Conservation (phyloP, 2,113 vertebrate species). For the Channa argus region DNA sequence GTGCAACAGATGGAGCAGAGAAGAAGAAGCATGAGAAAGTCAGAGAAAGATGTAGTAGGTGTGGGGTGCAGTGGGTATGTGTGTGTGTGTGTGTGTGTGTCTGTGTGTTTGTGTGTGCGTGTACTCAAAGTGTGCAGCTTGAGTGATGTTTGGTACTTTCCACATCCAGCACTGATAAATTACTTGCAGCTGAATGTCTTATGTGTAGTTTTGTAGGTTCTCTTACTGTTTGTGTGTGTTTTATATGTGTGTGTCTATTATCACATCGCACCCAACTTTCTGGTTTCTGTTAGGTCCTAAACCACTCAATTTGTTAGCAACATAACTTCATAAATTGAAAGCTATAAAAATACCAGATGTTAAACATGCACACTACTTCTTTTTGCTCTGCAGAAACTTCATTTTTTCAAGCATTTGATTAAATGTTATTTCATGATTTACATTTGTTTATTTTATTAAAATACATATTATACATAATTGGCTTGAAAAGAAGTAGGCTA, state of each 20-base stretch:
- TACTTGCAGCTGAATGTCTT: constrained; percentile 70
- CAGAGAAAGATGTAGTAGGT: constrained; percentile 18
- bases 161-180: constrained; percentile 67
- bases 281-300: constrained; percentile 65
- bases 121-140: constrained; percentile 58
- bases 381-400: constrained; percentile 5
- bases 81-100: constrained; percentile 37
- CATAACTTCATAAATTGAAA: constrained; percentile 62
- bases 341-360: constrained; percentile 66
- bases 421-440: too few species aligned
- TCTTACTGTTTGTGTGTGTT: constrained; percentile 49
- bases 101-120: constrained; percentile 12
- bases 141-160: constrained; percentile 85
- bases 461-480: background rate
- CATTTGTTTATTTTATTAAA: too few species aligned
- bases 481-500: background rate
- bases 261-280: constrained; percentile 67
- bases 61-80: constrained; percentile 25
- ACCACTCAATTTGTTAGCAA: constrained; percentile 69
- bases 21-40: background rate
- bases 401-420: background rate
- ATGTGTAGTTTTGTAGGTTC: constrained; percentile 70
- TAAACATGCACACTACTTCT: constrained; percentile 30
- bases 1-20: background rate
- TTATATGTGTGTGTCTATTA: constrained; percentile 61